phyloP scores from a whole-genome alignment of 2,113 vertebrate species.

The Electrona antarctica region DNA sequence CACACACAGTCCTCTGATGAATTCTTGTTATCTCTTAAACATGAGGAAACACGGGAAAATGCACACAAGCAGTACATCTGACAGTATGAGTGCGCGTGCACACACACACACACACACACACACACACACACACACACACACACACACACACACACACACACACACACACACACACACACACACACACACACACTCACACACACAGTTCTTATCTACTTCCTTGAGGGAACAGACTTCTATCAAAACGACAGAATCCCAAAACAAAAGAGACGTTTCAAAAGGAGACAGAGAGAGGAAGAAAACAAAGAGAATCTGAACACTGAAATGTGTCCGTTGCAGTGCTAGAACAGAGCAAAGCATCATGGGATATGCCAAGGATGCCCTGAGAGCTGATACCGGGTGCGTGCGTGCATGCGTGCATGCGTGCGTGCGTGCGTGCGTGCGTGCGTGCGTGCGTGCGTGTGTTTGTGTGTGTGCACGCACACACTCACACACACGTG shows the following conservation, averaged over 20 bases:
- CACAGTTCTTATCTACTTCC: slow-evolving; percentile 55
- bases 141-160: slow-evolving; percentile 50
- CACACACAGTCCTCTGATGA: slow-evolving; percentile 2
- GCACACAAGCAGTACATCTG: slow-evolving; percentile 25
- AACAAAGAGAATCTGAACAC: slow-evolving; percentile 33
- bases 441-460: not conserved
- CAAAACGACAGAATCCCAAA: slow-evolving; percentile 41
- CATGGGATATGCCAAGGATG: slow-evolving; percentile 26
- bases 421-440: slow-evolving; percentile 9
- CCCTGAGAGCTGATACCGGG: slow-evolving; percentile 40
- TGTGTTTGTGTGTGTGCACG: not conserved
- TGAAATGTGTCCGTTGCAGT: slow-evolving; percentile 28
- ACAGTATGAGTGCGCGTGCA: slow-evolving; percentile 13
- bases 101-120: slow-evolving; percentile 19
- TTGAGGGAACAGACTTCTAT: slow-evolving; percentile 50
- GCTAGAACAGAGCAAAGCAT: slow-evolving; percentile 33
- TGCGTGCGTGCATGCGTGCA: not conserved
- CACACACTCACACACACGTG: not conserved
- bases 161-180: slow-evolving; percentile 44
- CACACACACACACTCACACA: slow-evolving; percentile 21
- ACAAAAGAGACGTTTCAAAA: slow-evolving; percentile 25
- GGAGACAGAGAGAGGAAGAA: slow-evolving; percentile 35
- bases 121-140: slow-evolving; percentile 19
- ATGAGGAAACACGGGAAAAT: slow-evolving; percentile 55
- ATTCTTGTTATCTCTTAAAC: slow-evolving; percentile 49